Conservation (phyloP, 1,140 invertebrate species). For the Brachystomella parvula region DNA sequence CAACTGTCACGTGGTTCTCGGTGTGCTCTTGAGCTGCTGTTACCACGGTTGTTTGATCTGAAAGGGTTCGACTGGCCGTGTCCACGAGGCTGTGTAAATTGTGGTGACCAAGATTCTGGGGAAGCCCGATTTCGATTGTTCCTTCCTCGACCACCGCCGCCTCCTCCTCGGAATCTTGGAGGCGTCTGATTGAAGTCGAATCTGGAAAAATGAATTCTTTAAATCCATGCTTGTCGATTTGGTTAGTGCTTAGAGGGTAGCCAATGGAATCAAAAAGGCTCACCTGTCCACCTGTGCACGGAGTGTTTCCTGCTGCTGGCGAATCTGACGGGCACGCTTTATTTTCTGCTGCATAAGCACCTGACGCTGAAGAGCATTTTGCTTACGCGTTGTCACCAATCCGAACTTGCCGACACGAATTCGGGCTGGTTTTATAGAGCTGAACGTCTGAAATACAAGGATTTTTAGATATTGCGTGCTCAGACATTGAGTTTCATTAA, state of each 20-base stretch:
- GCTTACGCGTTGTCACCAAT: constrained; percentile 19
- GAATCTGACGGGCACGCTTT: constrained; percentile 10
- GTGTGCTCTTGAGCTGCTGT: neutral
- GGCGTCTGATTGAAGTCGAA: too few species aligned
- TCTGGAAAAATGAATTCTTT: too few species aligned
- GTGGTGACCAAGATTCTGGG: neutral
- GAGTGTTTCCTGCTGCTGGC: neutral
- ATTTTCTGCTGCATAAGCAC: constrained; percentile 25
- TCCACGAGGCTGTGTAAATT: neutral
- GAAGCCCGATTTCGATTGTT: too few species aligned
- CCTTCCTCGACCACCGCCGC: too few species aligned
- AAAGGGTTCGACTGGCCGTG: too few species aligned
- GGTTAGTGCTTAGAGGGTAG: too few species aligned
- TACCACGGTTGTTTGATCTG: neutral
- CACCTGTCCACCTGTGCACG: too few species aligned
- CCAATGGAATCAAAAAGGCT: too few species aligned
- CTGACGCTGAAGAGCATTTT: constrained; percentile 13
- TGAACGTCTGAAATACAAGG: constrained; percentile 10
- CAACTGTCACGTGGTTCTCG: neutral
- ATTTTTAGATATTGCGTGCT: too few species aligned
- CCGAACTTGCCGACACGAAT: constrained; percentile 21
- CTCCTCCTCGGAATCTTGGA: too few species aligned
- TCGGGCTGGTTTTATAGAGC: neutral
- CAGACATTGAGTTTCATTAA: too few species aligned
- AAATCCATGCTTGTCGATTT: too few species aligned